These are phyloP conservation scores for Oasisia sp. DNA, from an alignment of 2,888 invertebrate species.

Conservation along the genomic window DNA sequence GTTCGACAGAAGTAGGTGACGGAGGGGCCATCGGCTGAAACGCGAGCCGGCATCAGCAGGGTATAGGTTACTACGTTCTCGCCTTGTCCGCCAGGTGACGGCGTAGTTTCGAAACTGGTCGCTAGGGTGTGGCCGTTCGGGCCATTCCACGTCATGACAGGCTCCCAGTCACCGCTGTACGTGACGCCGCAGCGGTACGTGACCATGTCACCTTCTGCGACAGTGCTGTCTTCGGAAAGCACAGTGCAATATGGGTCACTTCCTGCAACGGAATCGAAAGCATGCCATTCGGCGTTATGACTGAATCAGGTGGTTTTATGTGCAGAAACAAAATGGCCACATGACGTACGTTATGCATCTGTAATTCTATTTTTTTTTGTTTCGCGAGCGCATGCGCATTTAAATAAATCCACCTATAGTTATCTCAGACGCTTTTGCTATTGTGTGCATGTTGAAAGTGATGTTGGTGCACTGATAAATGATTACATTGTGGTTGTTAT, in stretches of 20 bases:
- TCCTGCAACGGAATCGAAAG: neutral
- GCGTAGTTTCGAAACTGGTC: neutral
- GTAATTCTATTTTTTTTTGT: too few relatives aligned
- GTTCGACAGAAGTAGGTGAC: neutral
- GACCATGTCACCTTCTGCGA: neutral
- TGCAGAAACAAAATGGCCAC: too few relatives aligned
- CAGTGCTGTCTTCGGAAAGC: neutral
- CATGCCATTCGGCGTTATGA: neutral
- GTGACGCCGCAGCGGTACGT: neutral
- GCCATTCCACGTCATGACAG: neutral
- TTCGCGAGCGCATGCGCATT: too few relatives aligned
- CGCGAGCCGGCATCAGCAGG: neutral
- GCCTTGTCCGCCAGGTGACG: neutral
- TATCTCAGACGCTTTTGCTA: neutral
- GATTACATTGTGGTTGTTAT: neutral
- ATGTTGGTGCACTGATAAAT: neutral
- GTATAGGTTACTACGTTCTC: neutral
- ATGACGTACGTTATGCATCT: too few relatives aligned
- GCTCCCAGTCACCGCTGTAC: neutral
- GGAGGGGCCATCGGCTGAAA: neutral
- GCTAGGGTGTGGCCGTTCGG: neutral
- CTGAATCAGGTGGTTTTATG: too few relatives aligned
- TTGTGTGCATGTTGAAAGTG: neutral
- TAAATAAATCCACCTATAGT: neutral
- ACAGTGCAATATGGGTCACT: neutral